phyloP scores from a whole-genome alignment of 2,797 vertebrate genomes.

The Anabas testudineus region DNA sequence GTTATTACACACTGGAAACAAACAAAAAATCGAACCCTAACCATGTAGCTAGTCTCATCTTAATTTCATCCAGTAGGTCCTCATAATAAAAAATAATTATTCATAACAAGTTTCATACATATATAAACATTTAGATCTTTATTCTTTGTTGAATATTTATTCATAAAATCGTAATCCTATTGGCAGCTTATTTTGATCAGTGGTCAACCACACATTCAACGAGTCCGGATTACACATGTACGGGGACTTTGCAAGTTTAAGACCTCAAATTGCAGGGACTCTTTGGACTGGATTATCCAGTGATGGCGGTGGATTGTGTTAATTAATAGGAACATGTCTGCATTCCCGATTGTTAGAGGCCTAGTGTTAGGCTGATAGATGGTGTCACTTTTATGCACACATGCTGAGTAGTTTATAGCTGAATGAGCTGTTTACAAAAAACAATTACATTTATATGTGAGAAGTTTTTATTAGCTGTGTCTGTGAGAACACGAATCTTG shows the following conservation, averaged over 20 bases:
- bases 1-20: constrained; percentile 78
- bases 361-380: not conserved
- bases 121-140: not conserved
- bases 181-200: not conserved
- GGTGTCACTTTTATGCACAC: not conserved
- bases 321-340: not conserved
- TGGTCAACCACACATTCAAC: not conserved
- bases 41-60: constrained; percentile 7
- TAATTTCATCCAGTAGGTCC: too few species aligned
- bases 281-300: not conserved
- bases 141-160: not conserved
- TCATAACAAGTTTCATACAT: not conserved
- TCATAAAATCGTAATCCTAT: not conserved
- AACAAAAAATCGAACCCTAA: constrained; percentile 72
- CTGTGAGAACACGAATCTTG: not conserved
- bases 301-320: not conserved
- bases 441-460: not conserved
- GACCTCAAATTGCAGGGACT: not conserved
- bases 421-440: not conserved
- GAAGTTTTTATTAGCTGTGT: not conserved
- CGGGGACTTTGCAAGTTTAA: not conserved
- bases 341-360: not conserved
- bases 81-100: not conserved
- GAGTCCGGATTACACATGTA: not conserved
- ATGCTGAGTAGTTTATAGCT: not conserved